phyloP scores from a whole-genome alignment of 2,797 vertebrate genomes.

The Karalla daura region DNA sequence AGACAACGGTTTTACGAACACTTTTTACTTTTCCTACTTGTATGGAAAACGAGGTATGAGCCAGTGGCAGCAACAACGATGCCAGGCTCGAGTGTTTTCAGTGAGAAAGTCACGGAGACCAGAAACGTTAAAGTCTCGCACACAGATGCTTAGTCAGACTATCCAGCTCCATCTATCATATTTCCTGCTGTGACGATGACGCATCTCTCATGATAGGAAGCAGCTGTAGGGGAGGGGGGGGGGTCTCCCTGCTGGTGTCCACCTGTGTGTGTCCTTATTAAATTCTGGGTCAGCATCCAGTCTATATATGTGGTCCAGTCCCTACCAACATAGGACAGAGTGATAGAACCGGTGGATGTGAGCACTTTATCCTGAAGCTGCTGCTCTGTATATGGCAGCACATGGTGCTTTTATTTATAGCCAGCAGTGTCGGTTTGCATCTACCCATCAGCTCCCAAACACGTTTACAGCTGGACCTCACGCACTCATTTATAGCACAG shows the following conservation, averaged over 20 bases:
- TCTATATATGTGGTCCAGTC: not conserved
- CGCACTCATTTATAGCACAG: conserved; percentile 46
- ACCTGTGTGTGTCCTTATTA: not conserved
- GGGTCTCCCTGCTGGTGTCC: not conserved
- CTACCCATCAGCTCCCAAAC: not conserved
- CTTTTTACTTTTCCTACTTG: too few species aligned
- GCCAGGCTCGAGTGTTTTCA: too few species aligned
- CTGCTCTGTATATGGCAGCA: not conserved
- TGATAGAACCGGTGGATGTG: not conserved
- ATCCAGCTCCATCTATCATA: not conserved
- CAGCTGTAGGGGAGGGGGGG: not conserved
- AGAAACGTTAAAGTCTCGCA: not conserved
- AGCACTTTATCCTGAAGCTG: not conserved
- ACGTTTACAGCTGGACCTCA: conserved; percentile 60
- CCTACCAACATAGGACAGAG: not conserved
- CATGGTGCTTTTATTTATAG: conserved; percentile 9
- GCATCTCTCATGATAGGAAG: not conserved
- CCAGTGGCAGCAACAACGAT: too few species aligned
- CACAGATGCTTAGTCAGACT: not conserved
- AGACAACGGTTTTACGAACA: too few species aligned
- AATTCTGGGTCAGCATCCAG: not conserved
- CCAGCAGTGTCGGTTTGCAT: conserved; percentile 15
- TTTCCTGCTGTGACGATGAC: too few species aligned
- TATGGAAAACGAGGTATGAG: too few species aligned
- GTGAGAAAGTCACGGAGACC: not conserved